Percentiles rank a stretch among this genome's conserved stretches.
Evolutionary conservation across 64 coral and sea anemone species (phyloP).

Genomic region (Exaiptasia diaphana): DNA sequence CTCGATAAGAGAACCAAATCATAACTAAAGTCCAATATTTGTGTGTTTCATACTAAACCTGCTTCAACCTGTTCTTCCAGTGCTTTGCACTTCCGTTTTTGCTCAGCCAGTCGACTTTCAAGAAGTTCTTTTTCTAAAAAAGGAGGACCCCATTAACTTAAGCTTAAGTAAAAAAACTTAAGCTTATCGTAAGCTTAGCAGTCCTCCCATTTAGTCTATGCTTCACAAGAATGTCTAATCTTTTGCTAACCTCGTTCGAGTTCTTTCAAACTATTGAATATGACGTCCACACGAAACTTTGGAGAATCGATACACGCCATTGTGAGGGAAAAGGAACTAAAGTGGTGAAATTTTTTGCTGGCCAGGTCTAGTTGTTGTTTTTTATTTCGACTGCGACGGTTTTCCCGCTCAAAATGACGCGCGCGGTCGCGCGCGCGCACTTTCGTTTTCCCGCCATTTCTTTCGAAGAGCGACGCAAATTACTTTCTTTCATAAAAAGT

Average conservation of each 20-base stretch:
- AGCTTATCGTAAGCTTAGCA: no score
- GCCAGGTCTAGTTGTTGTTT: background rate
- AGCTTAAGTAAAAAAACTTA: background rate
- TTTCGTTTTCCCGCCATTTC: constrained; percentile 20
- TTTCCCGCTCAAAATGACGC: background rate
- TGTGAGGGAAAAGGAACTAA: background rate
- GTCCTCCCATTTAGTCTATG: no score
- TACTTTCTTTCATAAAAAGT: background rate
- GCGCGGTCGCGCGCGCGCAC: background rate
- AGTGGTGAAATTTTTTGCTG: background rate
- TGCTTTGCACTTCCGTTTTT: constrained; percentile 7
- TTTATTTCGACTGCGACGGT: background rate
- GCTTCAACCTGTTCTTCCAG: constrained; percentile 24
- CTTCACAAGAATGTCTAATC: no score
- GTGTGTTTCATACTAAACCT: no score
- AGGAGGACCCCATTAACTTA: background rate
- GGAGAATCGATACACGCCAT: constrained; percentile 44
- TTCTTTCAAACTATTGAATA: constrained; percentile 67
- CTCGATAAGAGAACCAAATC: no score
- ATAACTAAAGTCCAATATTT: no score
- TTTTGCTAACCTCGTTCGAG: constrained; percentile 60
- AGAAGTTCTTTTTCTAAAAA: constrained; percentile 38
- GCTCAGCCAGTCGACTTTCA: background rate
- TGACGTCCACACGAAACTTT: constrained; percentile 74
- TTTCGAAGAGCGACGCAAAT: background rate